Conservation (phyloP, 2,113 vertebrate species). For the Alaudala cheleensis region DNA sequence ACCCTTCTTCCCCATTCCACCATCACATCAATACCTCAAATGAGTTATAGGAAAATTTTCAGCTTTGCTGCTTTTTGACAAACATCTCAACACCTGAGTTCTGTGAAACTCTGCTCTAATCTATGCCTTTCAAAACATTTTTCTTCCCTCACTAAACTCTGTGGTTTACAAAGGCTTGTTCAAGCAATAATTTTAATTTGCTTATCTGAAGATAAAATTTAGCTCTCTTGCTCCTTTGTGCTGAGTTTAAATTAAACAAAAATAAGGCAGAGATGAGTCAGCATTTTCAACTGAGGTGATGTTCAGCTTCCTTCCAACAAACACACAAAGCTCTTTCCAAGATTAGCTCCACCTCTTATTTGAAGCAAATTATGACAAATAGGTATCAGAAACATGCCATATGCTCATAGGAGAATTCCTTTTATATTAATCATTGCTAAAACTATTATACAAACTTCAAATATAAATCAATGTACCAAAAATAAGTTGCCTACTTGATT, state of each 20-base stretch:
- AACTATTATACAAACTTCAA: neutral
- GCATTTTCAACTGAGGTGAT: neutral
- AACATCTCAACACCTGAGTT: neutral
- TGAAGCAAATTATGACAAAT: neutral
- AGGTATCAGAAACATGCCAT: neutral
- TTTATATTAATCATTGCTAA: conserved; percentile 5
- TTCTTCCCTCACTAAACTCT: neutral
- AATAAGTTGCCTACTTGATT: neutral
- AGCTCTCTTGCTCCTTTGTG: neutral
- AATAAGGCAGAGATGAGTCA: neutral
- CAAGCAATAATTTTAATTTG: neutral
- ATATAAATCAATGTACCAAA: neutral
- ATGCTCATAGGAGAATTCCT: neutral
- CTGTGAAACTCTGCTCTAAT: neutral
- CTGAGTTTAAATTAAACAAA: neutral
- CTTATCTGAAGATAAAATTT: neutral
- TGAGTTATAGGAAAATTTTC: neutral
- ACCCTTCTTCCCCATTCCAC: neutral
- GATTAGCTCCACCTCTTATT: neutral
- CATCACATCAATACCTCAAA: fast-evolving
- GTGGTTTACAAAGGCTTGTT: neutral
- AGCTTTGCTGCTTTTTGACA: neutral
- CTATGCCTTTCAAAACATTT: neutral
- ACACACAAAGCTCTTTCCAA: neutral
- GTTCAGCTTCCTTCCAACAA: neutral